Conservation (phyloP, 2,888 invertebrate genomes). For the Drosophila anomalata region DNA sequence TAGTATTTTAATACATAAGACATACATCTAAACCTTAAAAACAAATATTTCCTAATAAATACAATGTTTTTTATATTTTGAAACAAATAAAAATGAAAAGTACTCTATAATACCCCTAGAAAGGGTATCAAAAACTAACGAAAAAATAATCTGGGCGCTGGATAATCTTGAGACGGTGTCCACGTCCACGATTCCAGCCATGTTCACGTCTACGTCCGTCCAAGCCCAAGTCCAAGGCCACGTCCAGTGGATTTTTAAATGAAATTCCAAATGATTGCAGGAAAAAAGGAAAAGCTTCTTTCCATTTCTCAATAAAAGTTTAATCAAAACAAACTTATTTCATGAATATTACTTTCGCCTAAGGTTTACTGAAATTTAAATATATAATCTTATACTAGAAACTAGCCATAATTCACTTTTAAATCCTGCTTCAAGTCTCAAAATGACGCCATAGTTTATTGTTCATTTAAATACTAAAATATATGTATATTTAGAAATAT, state of each 20-base stretch:
- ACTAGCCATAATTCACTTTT: too few relatives aligned
- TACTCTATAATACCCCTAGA: neutral
- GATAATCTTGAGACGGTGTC: conserved; percentile 3
- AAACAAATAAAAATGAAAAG: neutral
- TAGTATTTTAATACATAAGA: too few relatives aligned
- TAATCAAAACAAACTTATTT: neutral
- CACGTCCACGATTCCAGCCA: neutral
- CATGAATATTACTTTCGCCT: neutral
- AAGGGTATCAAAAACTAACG: conserved; percentile 36
- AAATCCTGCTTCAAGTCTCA: too few relatives aligned
- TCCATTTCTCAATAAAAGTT: neutral
- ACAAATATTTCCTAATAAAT: neutral
- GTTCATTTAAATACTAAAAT: too few relatives aligned
- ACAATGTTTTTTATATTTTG: neutral
- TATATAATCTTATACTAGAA: too few relatives aligned
- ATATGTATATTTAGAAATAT: too few relatives aligned
- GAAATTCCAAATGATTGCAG: conserved; percentile 16
- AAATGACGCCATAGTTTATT: too few relatives aligned
- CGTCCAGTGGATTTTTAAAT: conserved; percentile 30
- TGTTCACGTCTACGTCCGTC: conserved; percentile 11
- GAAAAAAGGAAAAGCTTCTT: neutral
- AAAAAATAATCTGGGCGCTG: conserved; percentile 39
- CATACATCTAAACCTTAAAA: too few relatives aligned
- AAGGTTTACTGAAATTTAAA: neutral
- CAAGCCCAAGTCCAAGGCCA: conserved; percentile 13